Conservation (phyloP, 2,113 vertebrate genomes). For the Casuarius casuarius region DNA sequence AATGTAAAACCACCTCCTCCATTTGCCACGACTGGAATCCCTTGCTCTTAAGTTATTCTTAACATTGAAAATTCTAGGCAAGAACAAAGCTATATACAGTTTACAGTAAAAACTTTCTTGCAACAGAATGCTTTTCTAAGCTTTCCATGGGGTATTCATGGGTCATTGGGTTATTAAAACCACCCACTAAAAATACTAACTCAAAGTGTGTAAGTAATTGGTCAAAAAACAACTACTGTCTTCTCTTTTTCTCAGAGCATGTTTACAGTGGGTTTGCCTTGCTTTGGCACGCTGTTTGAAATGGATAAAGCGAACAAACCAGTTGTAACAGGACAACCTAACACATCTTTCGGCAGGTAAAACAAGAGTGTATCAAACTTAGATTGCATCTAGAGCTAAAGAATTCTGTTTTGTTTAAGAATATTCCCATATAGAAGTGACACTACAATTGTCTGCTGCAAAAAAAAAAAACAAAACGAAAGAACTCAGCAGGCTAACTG, state of each 20-base stretch:
- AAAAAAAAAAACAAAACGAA: neutral
- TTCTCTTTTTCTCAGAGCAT: neutral
- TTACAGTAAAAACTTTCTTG: neutral
- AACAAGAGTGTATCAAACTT: neutral
- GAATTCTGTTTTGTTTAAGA: constrained; percentile 10
- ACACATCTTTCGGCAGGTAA: neutral
- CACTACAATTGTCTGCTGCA: neutral
- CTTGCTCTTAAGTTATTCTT: neutral
- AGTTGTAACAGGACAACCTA: neutral
- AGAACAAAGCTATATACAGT: neutral
- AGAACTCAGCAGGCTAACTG: neutral
- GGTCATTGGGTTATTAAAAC: neutral
- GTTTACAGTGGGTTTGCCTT: neutral
- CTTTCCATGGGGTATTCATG: neutral
- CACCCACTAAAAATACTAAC: neutral
- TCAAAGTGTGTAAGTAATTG: neutral
- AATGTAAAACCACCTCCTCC: neutral
- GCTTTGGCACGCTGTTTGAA: neutral
- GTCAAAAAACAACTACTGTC: neutral
- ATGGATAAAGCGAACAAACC: neutral
- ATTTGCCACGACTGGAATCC: neutral
- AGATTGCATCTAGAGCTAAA: constrained; percentile 9
- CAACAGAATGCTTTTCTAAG: neutral
- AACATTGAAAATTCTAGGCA: neutral
- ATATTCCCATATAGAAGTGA: constrained; percentile 39